Percentiles rank a stretch among this genome's conserved stretches.
Conservation (phyloP, 2,113 vertebrate species). For the Numida meleagris region DNA sequence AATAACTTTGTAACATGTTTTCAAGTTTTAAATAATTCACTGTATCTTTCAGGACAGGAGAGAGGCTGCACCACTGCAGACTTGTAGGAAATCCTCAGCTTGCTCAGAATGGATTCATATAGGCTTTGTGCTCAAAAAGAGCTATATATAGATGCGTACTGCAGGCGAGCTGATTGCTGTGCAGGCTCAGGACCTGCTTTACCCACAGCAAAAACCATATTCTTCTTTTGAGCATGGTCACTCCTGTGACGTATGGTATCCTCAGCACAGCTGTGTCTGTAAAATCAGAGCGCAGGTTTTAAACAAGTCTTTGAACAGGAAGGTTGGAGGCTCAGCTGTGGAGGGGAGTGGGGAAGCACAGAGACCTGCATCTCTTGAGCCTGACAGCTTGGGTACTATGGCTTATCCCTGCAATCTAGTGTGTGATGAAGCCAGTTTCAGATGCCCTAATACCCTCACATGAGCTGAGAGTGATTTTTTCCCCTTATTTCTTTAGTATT, state of each 20-base stretch:
- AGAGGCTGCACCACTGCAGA: slow-evolving; percentile 4
- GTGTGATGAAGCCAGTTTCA: neutral
- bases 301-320: neutral
- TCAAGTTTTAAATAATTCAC: neutral
- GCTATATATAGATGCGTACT: slow-evolving; percentile 55
- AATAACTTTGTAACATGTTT: neutral
- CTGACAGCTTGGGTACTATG: neutral
- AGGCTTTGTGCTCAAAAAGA: slow-evolving; percentile 48
- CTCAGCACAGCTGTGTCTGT: neutral
- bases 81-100: slow-evolving; percentile 39
- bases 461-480: neutral
- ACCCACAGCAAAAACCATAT: neutral
- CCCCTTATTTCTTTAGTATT: neutral
- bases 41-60: neutral
- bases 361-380: neutral
- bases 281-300: neutral
- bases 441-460: neutral
- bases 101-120: slow-evolving; percentile 31
- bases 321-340: neutral
- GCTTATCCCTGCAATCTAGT: neutral
- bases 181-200: slow-evolving; percentile 1
- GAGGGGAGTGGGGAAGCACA: neutral
- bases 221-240: neutral
- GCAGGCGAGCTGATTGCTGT: slow-evolving; percentile 29
- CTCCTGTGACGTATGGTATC: neutral